Base-by-base conservation (phyloP, 2,888 invertebrate species). In the Nudaria mundana region DNA sequence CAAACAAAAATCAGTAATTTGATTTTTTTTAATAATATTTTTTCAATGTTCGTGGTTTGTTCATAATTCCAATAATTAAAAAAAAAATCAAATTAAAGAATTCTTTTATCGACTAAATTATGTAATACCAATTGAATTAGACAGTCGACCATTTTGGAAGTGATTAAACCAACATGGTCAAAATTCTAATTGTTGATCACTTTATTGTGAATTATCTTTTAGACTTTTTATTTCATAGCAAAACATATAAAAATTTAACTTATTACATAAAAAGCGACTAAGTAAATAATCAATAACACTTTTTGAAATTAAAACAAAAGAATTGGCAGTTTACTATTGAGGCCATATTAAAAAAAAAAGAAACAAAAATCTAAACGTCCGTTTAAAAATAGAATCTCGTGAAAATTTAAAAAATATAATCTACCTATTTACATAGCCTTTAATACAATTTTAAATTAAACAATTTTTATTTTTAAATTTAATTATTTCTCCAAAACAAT, bases 81-180 rank as follows among this genome's bases (percentile, higher is more conserved):
- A n/a, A n/a, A n/a, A n/a, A n/a, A n/a, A n/a, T 61, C 14, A 53
- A 57, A 49, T 45, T 44, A 57, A 31, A 18, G 16, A 44, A 15
- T 10, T 30, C 22, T 23, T 29, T 34, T 60, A 47, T 57, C 12
- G 25, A 48, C 60, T 72, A 72, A 55, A 56, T 56, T 5, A 5
- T 18, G 5, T 20, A 3, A 20, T 28, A 69, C 76, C 74, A 76
- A 78, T 72, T 52, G 40, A 62, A 85, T 86, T 85, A 87, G 77
- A 81, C 46, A 71, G 84, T 87, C 86, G 73, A 83, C 83, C 83
- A 76, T 68, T 56, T 72, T 67, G 86, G 77, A 53, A 25, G 44
- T 44, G n/a, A 30, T 26, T 28, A 11, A 30, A 44, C 72, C 87
- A 74, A 77, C 63, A 75, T 71, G 81, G 80, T 78, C 85, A 85